phyloP scores from a whole-genome alignment of 64 coral and sea anemone genomes.

The Actinia equina region DNA sequence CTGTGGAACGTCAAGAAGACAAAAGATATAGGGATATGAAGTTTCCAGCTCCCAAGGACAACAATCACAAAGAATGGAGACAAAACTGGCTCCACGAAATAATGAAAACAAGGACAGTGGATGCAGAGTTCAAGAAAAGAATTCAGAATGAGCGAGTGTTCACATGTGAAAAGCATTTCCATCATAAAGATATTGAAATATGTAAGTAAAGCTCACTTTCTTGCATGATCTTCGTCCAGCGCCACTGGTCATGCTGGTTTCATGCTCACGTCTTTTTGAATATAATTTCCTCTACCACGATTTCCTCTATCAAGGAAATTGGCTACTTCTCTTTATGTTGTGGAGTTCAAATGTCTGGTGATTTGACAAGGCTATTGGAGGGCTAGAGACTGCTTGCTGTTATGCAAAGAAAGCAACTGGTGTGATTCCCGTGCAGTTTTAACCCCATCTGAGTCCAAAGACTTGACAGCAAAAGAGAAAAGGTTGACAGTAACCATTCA shows the following conservation, averaged over 20 bases:
- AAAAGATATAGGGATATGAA: conserved; percentile 47
- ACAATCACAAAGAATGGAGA: not conserved
- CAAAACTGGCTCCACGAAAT: not conserved
- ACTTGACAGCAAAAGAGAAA: too few species aligned
- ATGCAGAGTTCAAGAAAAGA: not conserved
- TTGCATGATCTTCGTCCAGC: too few species aligned
- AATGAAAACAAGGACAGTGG: not conserved
- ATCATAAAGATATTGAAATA: not conserved
- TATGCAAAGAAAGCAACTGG: too few species aligned
- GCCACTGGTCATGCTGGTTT: too few species aligned
- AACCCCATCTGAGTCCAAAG: too few species aligned
- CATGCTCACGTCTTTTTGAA: too few species aligned
- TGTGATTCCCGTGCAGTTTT: too few species aligned
- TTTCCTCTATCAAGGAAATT: conserved; percentile 24
- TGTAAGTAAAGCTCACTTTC: too few species aligned
- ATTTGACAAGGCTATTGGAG: too few species aligned
- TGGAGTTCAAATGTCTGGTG: conserved; percentile 24
- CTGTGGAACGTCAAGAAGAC: conserved; percentile 38
- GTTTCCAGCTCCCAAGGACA: conserved; percentile 30
- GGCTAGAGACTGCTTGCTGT: too few species aligned
- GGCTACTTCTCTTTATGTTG: conserved; percentile 19
- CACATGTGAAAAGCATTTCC: not conserved
- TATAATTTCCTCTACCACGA: too few species aligned
- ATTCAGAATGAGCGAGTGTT: not conserved
- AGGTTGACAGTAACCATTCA: too few species aligned